Evolutionary conservation across 2,888 invertebrate species (phyloP), one percentile per base, ranked within the genome.

Genomic region (Pseudococcus viburni): DNA sequence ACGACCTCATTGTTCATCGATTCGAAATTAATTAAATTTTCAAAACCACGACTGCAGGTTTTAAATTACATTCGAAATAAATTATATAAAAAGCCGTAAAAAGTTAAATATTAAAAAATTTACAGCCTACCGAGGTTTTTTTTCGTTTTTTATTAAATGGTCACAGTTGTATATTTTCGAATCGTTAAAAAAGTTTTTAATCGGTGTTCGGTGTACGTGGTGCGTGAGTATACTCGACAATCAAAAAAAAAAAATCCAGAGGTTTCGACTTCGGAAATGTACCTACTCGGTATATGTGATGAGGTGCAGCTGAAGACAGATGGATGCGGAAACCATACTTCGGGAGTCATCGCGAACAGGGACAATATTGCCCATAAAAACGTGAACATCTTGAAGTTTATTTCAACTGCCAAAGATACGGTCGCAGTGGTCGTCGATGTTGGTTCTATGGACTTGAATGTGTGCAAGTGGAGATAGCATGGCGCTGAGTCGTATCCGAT

Each of bases 291-390:
- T 33, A 3, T 33, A 33, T n/a, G n/a, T n/a, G n/a, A n/a, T 33
- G 26, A 33, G 26, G 1, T 33, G 26, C 26, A 33, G 26, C 26
- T 33, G 26, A 3, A 33, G 26, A 3, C 26, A 33, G 26, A 2
- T 33, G 26, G 1, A 33, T 33, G 26, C 3, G 26, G 26, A n/a
- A 59, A 46, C 1, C 6, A 19, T 22, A 64, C 22, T 5, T 64
- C 19, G 64, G 19, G 64, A 64, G 19, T 64, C 22, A 64, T 64
- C 15, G 33, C 33, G 77, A 77, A 39, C 77, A 77, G 39, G 77
- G 77, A 77, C 77, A 77, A 77, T 77, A 39, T 77, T 77, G 77
- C 77, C 77, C 77, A 77, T 77, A 77, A 77, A 77, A 77, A 77
- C 77, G 77, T 77, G 39, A 77, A 77, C 77, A 15, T 26, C 77